Base-by-base conservation (phyloP, 2,797 vertebrate genomes). In the Poecile montanus region DNA sequence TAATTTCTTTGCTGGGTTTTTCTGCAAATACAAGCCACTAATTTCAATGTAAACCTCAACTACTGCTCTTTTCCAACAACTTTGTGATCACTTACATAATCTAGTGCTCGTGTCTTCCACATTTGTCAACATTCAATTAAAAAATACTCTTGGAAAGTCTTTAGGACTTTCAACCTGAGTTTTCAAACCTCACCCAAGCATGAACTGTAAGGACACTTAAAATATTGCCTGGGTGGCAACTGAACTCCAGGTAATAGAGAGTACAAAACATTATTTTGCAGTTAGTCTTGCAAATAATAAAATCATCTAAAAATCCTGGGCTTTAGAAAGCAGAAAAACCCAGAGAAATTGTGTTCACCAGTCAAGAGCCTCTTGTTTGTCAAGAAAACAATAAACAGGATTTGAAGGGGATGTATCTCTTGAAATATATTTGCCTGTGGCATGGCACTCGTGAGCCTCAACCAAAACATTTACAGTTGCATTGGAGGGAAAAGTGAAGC, bases 241-340 rank as follows among this genome's bases (percentile, higher is more conserved):
- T 53, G 76, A 72, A 68, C 88, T 88, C 72, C 89, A 85, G 79
- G 53, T 86, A 70, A 68, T 27, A 44, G 89, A 48, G 29, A 76
- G 48, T 45, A n/a, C 21, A 91, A 85, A 63, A 71, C 86, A 65
- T 92, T 86, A 74, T 45, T 85, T 84, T 5, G 22, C 79, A 34
- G 50, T 77, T 56, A n/a, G 32, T 51, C 73, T 88, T 58, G 50
- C 26, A 86, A 94, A 67, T 44, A 71, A 32, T 29, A 57, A 62
- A 87, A 77, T 66, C 45, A 80, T 21, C 44, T 71, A 47, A 61
- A 45, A 63, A 81, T 85, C 70, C 96, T 95, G 96, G 95, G 96
- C 94, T 96, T 94, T 91, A 50, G 89, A 73, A 87, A 96, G 96
- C 96, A 97, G 96, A 97, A 97, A 97, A 97, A 96, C 95, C 94